Base-by-base conservation (phyloP, 2,113 vertebrate species). In the Physeter macrocephalus region DNA sequence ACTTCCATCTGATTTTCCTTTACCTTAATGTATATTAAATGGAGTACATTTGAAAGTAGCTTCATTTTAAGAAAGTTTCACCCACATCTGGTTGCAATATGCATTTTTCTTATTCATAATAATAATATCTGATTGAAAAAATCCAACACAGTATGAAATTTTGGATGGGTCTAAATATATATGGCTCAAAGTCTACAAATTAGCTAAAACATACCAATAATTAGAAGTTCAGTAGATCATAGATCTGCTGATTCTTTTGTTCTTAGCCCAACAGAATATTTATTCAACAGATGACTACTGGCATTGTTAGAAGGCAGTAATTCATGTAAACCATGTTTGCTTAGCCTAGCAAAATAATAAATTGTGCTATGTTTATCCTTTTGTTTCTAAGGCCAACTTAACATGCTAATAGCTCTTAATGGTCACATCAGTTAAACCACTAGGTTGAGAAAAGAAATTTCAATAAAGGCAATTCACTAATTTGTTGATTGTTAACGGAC, bases 271-370 rank as follows among this genome's bases (percentile, higher is more conserved):
- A 43, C 15, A 61, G 69, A 92, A 87, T 94, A 89, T 94, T 95
- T 96, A 97, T 96, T 97, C 93, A 97, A 87, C 92, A 95, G 93
- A 97, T 81, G 87, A 98, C 83, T 96, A 80, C 91, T 71, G 78
- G 74, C 74, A 95, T 90, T 97, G 72, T 93, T 86, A 96, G 92
- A 77, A 93, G 49, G 74, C 86, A 80, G 64, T 90, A 97, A 96
- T 91, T 91, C 66, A 93, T 77, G 54, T 74, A 96, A 95, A 81
- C 78, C 69, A n/a, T 87, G 89, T 96, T 98, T 98, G 96, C 97
- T 97, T 98, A 97, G 97, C 92, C 92, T 80, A 97, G 96, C 97
- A 98, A 97, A 98, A 98, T 97, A 97, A 98, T 96, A 97, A 97
- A 98, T 98, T 96, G 95, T 77, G 67, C 96, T 97, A 57, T 83